These are phyloP conservation scores for Tapera naevia DNA, from an alignment of 2,797 vertebrate genomes.

Conservation along the genomic window DNA sequence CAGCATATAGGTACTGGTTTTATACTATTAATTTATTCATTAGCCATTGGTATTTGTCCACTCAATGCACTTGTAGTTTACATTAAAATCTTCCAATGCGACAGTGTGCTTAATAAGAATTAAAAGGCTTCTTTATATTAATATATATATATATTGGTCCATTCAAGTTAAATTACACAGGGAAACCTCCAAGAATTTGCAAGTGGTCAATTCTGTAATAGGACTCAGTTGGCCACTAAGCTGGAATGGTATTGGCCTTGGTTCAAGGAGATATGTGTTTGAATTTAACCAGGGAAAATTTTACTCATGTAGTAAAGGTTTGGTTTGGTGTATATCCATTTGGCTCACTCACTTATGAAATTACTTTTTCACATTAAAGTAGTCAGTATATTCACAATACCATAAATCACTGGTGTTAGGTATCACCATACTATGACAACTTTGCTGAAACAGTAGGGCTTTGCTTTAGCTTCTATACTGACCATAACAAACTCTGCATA, in stretches of 20 bases:
- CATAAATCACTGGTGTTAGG: slow-evolving; percentile 65
- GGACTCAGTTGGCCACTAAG: slow-evolving; percentile 70
- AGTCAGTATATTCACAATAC: slow-evolving; percentile 64
- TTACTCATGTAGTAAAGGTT: slow-evolving; percentile 83
- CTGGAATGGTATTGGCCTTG: slow-evolving; percentile 54
- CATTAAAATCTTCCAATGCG: not conserved
- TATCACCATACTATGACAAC: slow-evolving; percentile 43
- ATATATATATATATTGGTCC: slow-evolving; percentile 45
- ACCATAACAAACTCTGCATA: not conserved
- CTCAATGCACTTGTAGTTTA: not conserved
- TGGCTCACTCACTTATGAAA: slow-evolving; percentile 68
- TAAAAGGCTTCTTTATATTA: slow-evolving; percentile 60
- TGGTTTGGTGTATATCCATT: slow-evolving; percentile 76
- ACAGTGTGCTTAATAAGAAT: not conserved
- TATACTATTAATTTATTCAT: not conserved
- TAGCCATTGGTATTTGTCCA: not conserved
- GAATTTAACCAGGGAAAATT: slow-evolving; percentile 79
- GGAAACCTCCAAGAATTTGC: slow-evolving; percentile 73
- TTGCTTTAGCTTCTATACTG: slow-evolving; percentile 60
- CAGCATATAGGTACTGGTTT: not conserved
- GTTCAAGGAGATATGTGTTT: slow-evolving; percentile 72
- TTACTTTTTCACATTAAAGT: slow-evolving; percentile 74
- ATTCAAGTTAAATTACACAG: slow-evolving; percentile 63
- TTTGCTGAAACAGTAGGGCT: slow-evolving; percentile 45
- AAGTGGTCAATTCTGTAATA: slow-evolving; percentile 75